A percentile compares a stretch with the other conserved stretches of the same genome.
Evolutionary conservation across 23 tunicate species (phyloP).

Genomic region (Halocynthia aurantium): DNA sequence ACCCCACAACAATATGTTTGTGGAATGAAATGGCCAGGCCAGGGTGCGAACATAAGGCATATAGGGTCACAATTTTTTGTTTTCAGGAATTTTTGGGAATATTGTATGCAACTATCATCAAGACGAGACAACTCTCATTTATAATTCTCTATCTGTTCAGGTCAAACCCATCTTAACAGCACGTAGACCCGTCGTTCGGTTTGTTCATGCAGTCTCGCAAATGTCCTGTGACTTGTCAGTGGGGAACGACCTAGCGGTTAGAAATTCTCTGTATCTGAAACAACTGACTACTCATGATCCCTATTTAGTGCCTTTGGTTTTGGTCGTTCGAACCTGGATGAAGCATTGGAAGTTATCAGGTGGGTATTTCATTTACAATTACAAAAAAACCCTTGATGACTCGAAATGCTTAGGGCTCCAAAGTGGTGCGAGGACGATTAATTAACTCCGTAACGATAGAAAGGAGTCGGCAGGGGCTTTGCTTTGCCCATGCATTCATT

Average conservation of each 20-base stretch:
- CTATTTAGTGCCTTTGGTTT: slow-evolving; percentile 27
- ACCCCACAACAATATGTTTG: no score
- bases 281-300: slow-evolving; percentile 23
- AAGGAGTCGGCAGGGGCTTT: no score
- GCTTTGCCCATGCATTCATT: no score
- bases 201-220: slow-evolving; percentile 54
- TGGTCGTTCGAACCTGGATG: slow-evolving; percentile 65
- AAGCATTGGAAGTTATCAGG: slow-evolving; percentile 85
- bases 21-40: no score
- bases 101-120: no score
- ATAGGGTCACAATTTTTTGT: no score
- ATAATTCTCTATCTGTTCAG: neutral
- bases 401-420: no score
- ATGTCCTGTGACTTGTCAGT: slow-evolving; percentile 71
- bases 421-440: no score
- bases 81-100: no score
- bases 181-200: slow-evolving; percentile 68
- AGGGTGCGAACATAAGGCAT: no score
- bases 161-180: slow-evolving; percentile 47
- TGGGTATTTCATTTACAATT: neutral
- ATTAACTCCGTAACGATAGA: no score
- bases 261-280: slow-evolving; percentile 43
- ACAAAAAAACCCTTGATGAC: neutral
- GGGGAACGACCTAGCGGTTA: slow-evolving; percentile 44
- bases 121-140: no score